Conservation (phyloP, 1,140 invertebrate genomes). For the Triops longicaudatus region DNA sequence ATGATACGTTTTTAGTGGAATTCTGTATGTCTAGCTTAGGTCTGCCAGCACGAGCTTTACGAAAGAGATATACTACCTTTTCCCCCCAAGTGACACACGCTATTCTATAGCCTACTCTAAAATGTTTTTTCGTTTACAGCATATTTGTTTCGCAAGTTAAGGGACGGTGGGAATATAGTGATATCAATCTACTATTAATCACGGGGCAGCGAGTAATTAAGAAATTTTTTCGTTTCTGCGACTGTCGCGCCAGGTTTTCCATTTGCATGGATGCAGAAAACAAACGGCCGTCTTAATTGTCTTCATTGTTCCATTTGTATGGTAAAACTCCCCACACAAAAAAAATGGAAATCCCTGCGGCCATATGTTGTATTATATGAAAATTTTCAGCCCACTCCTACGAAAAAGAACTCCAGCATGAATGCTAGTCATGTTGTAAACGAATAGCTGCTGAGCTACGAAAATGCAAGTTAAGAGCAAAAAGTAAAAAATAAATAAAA, state of each 20-base stretch:
- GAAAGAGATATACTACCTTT: neutral
- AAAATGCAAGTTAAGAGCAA: too few relatives aligned
- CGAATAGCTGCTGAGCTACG: too few relatives aligned
- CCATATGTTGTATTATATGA: too few relatives aligned
- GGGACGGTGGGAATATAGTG: neutral
- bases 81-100: too few relatives aligned
- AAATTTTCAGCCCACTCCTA: too few relatives aligned
- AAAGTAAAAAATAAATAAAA: neutral
- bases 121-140: neutral
- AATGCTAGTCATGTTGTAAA: too few relatives aligned
- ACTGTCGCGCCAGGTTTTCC: neutral
- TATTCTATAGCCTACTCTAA: too few relatives aligned
- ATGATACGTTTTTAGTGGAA: neutral
- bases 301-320: neutral
- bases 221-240: neutral
- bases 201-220: neutral
- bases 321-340: too few relatives aligned
- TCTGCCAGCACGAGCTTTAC: neutral
- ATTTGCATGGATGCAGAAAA: neutral
- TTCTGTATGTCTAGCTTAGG: neutral
- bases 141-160: neutral
- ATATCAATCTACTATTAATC: constrained; percentile 13
- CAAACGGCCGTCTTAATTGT: neutral
- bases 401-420: too few relatives aligned
- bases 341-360: too few relatives aligned